Conservation (phyloP, 2,888 invertebrate species). For the Napeogenes inachia region DNA sequence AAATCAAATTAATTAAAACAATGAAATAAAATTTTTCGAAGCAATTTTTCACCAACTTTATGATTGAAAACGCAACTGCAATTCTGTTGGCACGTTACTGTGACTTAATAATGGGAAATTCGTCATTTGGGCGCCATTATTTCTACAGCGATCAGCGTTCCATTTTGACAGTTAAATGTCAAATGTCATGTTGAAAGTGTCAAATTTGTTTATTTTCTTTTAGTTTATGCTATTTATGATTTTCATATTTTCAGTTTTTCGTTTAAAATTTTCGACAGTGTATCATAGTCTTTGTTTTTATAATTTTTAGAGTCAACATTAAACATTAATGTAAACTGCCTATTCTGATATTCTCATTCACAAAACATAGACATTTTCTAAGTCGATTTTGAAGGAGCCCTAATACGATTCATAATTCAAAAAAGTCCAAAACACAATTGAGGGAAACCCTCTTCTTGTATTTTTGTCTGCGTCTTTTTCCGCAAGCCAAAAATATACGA, state of each 20-base stretch:
- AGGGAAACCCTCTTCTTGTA: constrained; percentile 9
- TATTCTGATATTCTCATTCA: constrained; percentile 1
- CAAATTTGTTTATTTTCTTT: constrained; percentile 31
- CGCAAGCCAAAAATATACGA: constrained; percentile 47
- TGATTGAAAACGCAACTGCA: constrained; percentile 31
- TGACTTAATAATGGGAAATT: constrained; percentile 39
- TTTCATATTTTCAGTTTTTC: constrained; percentile 34
- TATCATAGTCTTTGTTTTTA: neutral
- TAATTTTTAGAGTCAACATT: neutral
- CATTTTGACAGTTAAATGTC: constrained; percentile 48
- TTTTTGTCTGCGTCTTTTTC: constrained; percentile 40
- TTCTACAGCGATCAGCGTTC: constrained; percentile 43
- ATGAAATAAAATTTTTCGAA: constrained; percentile 18
- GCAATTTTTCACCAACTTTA: constrained; percentile 29
- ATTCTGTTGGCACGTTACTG: constrained; percentile 31
- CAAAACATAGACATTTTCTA: neutral
- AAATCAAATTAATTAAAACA: constrained; percentile 24
- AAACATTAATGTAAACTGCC: neutral
- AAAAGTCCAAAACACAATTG: constrained; percentile 13
- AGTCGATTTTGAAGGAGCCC: neutral
- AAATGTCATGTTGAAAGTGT: constrained; percentile 43
- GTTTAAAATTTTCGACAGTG: constrained; percentile 7
- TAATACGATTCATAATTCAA: constrained; percentile 8
- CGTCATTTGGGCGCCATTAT: constrained; percentile 47
- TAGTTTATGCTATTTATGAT: constrained; percentile 12